Conservation (phyloP, 2,888 invertebrate genomes). For the Hyles lineata region DNA sequence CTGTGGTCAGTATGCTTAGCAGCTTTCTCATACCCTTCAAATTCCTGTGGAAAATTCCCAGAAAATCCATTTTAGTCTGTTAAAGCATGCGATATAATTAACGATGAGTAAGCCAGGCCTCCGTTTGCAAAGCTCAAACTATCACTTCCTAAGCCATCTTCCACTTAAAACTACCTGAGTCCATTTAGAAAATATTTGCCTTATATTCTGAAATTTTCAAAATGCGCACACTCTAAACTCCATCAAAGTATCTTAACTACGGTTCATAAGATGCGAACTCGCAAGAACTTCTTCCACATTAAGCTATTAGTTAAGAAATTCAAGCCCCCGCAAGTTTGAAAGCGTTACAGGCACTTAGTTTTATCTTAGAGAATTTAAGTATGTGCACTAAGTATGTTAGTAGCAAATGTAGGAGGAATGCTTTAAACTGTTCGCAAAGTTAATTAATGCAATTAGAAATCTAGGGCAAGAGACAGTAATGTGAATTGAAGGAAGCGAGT, state of each 20-base stretch:
- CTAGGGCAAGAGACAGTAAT: neutral
- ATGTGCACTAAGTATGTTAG: conserved; percentile 26
- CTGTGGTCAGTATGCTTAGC: too few relatives aligned
- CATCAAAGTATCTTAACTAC: conserved; percentile 44
- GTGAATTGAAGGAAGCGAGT: neutral
- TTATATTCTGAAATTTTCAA: neutral
- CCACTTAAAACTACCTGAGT: neutral
- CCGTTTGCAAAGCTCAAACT: too few relatives aligned
- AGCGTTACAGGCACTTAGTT: conserved; percentile 60
- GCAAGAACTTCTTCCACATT: conserved; percentile 56
- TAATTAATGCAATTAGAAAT: conserved; percentile 7
- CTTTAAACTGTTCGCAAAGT: conserved; percentile 4
- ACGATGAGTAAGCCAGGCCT: neutral
- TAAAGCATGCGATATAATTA: too few relatives aligned
- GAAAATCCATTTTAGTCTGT: too few relatives aligned
- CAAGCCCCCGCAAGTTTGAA: conserved; percentile 51
- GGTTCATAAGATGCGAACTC: conserved; percentile 45
- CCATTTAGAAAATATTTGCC: neutral
- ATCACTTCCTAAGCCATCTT: neutral
- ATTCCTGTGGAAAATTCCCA: too few relatives aligned
- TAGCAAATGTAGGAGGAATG: conserved; percentile 9
- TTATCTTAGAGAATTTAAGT: conserved; percentile 42
- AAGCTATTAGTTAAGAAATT: conserved; percentile 73
- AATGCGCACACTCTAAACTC: conserved; percentile 18
- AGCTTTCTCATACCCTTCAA: too few relatives aligned